Conservation (phyloP, 2,113 vertebrate species). For the Callipepla squamata region DNA sequence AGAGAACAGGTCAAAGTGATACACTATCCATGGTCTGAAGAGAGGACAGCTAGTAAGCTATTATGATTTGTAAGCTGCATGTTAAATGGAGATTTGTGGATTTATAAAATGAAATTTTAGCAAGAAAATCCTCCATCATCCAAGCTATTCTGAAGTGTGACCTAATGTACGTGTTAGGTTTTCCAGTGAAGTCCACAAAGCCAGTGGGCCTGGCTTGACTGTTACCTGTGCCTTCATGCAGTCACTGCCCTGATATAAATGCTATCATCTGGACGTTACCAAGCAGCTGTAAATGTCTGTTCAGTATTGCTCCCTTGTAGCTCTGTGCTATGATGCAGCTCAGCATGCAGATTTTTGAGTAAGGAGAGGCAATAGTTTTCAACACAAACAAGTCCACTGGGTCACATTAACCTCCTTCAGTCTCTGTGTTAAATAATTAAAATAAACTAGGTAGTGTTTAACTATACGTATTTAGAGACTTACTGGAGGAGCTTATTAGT, state of each 20-base stretch:
- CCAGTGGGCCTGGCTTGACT: background rate
- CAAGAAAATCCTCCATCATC: background rate
- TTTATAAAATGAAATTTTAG: background rate
- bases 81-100: background rate
- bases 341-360: conserved; percentile 65
- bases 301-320: conserved; percentile 49
- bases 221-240: background rate
- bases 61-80: background rate
- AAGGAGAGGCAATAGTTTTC: conserved; percentile 59
- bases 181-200: background rate
- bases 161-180: background rate
- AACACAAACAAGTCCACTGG: conserved; percentile 60
- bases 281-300: conserved; percentile 33
- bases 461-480: conserved; percentile 59
- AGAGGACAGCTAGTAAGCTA: background rate
- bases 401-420: conserved; percentile 62
- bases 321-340: conserved; percentile 46
- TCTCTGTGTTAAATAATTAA: conserved; percentile 53
- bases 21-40: background rate
- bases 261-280: background rate
- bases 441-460: conserved; percentile 56
- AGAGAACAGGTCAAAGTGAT: background rate
- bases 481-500: conserved; percentile 50
- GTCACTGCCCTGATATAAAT: background rate
- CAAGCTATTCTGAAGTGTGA: rapidly evolving